Evolutionary conservation across 2,113 vertebrate genomes (phyloP).

Genomic region (Actenoides lindsayi): DNA sequence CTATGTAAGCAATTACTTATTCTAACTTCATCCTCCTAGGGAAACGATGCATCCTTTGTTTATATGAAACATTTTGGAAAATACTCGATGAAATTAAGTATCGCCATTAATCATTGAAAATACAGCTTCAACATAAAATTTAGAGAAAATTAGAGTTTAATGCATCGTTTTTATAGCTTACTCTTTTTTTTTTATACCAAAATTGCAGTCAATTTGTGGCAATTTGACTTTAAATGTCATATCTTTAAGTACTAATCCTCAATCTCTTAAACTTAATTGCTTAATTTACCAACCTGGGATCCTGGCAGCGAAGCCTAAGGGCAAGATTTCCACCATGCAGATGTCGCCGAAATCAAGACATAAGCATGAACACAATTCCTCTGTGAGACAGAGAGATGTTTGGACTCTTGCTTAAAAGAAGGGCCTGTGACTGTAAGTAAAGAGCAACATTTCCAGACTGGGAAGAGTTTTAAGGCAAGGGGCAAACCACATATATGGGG

Average conservation of each 20-base stretch:
- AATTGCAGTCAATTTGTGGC: not conserved
- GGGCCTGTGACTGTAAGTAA: not conserved
- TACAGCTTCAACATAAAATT: slow-evolving; percentile 3
- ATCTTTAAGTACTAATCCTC: slow-evolving; percentile 17
- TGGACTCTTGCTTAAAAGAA: not conserved
- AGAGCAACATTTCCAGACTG: not conserved
- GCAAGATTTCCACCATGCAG: not conserved
- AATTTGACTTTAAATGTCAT: slow-evolving; percentile 31
- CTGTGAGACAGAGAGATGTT: not conserved
- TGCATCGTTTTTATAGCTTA: not conserved
- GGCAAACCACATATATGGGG: not conserved
- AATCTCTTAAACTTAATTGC: not conserved
- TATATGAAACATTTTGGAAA: slow-evolving; percentile 7
- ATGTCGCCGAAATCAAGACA: not conserved
- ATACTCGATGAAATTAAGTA: slow-evolving; percentile 16
- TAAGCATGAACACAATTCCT: not conserved
- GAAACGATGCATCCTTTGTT: not conserved
- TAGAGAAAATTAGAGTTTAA: slow-evolving; percentile 28
- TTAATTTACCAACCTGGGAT: not conserved
- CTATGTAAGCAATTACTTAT: slow-evolving; percentile 1
- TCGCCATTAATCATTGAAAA: not conserved
- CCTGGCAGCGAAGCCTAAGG: not conserved
- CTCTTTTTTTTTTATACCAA: not conserved
- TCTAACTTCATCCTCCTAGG: not conserved
- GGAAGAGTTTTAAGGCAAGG: not conserved